Conservation (phyloP, 2,113 vertebrate genomes). For the Girardinichthys multiradiatus region DNA sequence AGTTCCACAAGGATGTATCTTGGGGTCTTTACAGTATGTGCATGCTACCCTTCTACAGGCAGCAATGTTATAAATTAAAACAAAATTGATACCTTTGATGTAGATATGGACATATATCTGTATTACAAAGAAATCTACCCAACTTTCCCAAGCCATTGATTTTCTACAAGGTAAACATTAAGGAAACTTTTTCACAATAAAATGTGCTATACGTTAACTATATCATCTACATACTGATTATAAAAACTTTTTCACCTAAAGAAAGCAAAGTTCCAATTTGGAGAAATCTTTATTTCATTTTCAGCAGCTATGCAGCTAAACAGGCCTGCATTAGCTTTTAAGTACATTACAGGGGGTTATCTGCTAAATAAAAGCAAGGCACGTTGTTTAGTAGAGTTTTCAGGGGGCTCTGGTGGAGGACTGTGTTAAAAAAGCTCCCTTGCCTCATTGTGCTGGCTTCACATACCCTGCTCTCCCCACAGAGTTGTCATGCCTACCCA, state of each 20-base stretch:
- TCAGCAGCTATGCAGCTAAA: not conserved
- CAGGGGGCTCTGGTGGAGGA: slow-evolving; percentile 52
- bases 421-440: slow-evolving; percentile 72
- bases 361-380: slow-evolving; percentile 64
- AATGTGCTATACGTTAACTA: too few relatives aligned
- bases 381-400: slow-evolving; percentile 39
- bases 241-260: not conserved
- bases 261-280: not conserved
- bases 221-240: too few relatives aligned
- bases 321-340: slow-evolving; percentile 13
- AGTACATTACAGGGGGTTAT: slow-evolving; percentile 48
- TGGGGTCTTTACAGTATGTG: too few relatives aligned
- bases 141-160: not conserved
- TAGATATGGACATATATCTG: too few relatives aligned
- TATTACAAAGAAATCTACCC: too few relatives aligned
- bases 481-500: slow-evolving; percentile 80
- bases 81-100: too few relatives aligned
- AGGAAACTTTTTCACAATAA: not conserved
- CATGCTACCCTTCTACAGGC: too few relatives aligned
- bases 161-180: too few relatives aligned
- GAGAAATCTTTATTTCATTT: not conserved
- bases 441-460: slow-evolving; percentile 77
- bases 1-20: not conserved
- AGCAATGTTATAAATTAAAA: too few relatives aligned
- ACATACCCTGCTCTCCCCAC: slow-evolving; percentile 79